Evolutionary conservation across 2,888 invertebrate genomes (phyloP).

Genomic region (Spodoptera littoralis): DNA sequence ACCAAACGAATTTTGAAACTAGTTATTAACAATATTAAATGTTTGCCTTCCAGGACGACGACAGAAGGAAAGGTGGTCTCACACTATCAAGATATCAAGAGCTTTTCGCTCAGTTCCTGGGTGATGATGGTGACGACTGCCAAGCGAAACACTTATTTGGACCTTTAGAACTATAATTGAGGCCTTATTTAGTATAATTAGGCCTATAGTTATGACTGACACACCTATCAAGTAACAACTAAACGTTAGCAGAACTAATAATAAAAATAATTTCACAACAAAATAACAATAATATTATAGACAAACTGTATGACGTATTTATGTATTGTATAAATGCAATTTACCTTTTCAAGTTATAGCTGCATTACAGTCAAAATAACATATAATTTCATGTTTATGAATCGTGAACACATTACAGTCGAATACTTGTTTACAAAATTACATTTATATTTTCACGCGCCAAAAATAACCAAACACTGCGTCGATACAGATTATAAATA

Average conservation of each 20-base stretch:
- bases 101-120: constrained; percentile 94
- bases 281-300: no score
- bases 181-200: constrained; percentile 38
- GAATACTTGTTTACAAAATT: constrained; percentile 58
- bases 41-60: constrained; percentile 91
- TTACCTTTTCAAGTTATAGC: constrained; percentile 9
- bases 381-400: constrained; percentile 16
- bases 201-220: constrained; percentile 59
- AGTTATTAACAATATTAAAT: not conserved
- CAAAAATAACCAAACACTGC: constrained; percentile 65
- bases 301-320: no score
- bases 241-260: constrained; percentile 14
- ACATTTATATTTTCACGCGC: constrained; percentile 58
- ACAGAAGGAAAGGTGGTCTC: constrained; percentile 93
- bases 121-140: constrained; percentile 92
- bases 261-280: no score
- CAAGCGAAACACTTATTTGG: constrained; percentile 94
- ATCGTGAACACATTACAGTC: constrained; percentile 22
- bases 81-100: constrained; percentile 94
- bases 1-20: not conserved
- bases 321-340: not conserved
- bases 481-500: constrained; percentile 68
- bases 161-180: constrained; percentile 88
- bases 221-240: constrained; percentile 56
- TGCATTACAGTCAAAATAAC: constrained; percentile 5